Percentiles rank a stretch among this genome's conserved stretches.
These are phyloP conservation scores for Indicator indicator DNA, from an alignment of 2,113 vertebrate genomes.

Conservation along the genomic window DNA sequence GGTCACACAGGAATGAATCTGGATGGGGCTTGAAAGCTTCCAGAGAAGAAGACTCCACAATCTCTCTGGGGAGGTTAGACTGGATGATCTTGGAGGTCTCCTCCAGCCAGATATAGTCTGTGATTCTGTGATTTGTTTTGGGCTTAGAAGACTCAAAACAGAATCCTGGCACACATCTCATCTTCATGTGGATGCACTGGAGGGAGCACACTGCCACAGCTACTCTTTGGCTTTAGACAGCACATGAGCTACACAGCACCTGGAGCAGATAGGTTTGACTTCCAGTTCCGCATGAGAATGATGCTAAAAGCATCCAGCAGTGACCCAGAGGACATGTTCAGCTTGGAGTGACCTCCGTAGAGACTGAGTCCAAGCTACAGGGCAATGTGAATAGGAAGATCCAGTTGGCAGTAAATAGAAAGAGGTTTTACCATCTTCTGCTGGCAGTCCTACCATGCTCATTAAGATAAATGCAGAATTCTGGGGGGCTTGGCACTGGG, in stretches of 20 bases:
- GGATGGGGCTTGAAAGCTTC: too few species aligned
- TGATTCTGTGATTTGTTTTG: neutral
- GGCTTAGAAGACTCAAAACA: rapidly evolving
- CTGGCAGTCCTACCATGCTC: neutral
- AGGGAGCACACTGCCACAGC: neutral
- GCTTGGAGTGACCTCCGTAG: neutral
- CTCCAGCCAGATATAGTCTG: too few species aligned
- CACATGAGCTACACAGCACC: too few species aligned
- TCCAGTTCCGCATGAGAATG: neutral
- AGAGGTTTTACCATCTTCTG: neutral
- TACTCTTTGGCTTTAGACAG: neutral
- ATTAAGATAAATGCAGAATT: neutral
- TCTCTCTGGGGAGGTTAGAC: too few species aligned
- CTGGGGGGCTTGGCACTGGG: neutral
- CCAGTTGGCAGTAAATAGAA: neutral
- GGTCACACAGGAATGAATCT: too few species aligned
- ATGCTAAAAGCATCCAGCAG: neutral
- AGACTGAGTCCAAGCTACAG: neutral
- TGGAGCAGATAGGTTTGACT: neutral
- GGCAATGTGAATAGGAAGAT: neutral
- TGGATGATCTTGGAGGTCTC: too few species aligned
- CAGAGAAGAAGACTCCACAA: too few species aligned
- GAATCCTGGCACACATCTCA: neutral
- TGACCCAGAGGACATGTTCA: neutral
- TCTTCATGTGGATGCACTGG: neutral